Conservation (phyloP, 2,113 vertebrate genomes). For the Carassius gibelio region DNA sequence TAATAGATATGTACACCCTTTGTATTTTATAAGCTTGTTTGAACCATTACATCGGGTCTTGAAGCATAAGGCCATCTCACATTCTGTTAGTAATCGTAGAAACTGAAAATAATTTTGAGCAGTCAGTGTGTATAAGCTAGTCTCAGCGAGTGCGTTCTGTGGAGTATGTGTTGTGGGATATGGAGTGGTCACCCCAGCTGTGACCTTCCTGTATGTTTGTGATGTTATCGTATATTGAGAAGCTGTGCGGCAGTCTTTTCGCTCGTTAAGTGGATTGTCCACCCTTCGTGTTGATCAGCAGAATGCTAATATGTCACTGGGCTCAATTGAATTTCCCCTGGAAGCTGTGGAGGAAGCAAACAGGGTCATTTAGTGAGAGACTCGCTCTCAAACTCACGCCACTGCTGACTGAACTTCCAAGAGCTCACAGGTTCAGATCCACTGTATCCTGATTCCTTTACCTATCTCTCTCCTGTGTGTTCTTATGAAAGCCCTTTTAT, state of each 20-base stretch:
- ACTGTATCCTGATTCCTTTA: neutral
- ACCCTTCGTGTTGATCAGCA: conserved; percentile 49
- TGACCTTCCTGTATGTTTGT: conserved; percentile 50
- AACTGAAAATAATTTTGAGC: neutral
- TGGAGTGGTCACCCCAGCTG: conserved; percentile 17
- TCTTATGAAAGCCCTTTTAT: neutral
- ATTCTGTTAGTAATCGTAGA: neutral
- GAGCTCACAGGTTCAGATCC: conserved; percentile 1
- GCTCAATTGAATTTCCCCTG: conserved; percentile 49
- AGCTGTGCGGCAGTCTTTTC: conserved; percentile 45
- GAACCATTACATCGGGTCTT: neutral
- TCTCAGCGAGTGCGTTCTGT: neutral
- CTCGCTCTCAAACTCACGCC: conserved; percentile 27
- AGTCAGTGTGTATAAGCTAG: neutral
- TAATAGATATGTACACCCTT: neutral
- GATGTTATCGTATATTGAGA: conserved; percentile 51
- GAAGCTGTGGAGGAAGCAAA: conserved; percentile 32
- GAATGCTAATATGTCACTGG: conserved; percentile 49
- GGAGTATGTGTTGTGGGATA: neutral
- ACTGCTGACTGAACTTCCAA: conserved; percentile 34
- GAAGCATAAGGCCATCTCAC: neutral
- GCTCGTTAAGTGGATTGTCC: conserved; percentile 58
- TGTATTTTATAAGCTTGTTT: neutral
- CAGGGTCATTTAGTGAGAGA: conserved; percentile 42
- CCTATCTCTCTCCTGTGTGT: neutral